Evolutionary conservation across 2,888 invertebrate genomes (phyloP).

Genomic region (Atethmia centrago): DNA sequence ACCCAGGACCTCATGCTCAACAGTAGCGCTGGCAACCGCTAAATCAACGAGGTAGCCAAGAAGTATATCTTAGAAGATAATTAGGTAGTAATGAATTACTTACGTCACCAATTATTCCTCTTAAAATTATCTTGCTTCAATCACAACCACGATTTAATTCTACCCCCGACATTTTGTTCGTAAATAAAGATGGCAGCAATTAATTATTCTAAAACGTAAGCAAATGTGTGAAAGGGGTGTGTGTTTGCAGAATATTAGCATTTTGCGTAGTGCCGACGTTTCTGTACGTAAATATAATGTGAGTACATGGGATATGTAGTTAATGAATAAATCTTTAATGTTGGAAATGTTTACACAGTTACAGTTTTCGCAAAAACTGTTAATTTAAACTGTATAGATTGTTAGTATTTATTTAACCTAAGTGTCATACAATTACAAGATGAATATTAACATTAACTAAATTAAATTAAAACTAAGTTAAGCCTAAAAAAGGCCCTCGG

Average conservation of each 20-base stretch:
- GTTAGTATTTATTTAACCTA: too few relatives aligned
- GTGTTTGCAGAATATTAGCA: slow-evolving; percentile 62
- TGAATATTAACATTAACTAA: too few relatives aligned
- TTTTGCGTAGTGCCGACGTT: slow-evolving; percentile 52
- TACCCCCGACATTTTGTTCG: slow-evolving; percentile 42
- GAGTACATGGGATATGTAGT: slow-evolving; percentile 25
- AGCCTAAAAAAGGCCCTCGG: too few relatives aligned
- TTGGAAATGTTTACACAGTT: background rate
- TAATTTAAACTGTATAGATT: too few relatives aligned
- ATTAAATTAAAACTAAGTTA: too few relatives aligned
- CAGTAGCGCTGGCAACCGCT: too few relatives aligned
- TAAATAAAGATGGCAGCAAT: slow-evolving; percentile 62
- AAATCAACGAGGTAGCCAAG: too few relatives aligned
- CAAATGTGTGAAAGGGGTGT: slow-evolving; percentile 56
- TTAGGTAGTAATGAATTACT: background rate
- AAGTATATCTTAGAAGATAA: background rate
- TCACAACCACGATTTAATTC: slow-evolving; percentile 45
- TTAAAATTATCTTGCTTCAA: slow-evolving; percentile 6
- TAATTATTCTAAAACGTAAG: slow-evolving; percentile 65
- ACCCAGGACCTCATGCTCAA: too few relatives aligned
- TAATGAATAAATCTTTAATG: slow-evolving; percentile 14
- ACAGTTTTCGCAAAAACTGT: too few relatives aligned
- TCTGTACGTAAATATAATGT: slow-evolving; percentile 28
- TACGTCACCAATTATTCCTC: background rate
- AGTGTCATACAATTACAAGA: too few relatives aligned